phyloP scores from a whole-genome alignment of 2,113 vertebrate species.

The Panthera leo region DNA sequence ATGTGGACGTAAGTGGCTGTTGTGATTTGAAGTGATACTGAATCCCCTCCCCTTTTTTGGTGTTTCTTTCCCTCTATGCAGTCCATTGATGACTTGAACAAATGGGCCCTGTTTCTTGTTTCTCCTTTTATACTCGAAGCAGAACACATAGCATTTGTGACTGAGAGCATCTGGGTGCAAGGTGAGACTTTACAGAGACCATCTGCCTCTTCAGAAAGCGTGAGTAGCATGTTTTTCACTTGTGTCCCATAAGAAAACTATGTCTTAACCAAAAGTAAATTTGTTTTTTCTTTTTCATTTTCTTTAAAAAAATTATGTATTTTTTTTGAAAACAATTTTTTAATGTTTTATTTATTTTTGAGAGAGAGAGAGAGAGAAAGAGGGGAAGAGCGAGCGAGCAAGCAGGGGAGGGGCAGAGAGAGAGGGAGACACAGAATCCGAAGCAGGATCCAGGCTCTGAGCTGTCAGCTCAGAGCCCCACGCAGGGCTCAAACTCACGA shows the following conservation, averaged over 20 bases:
- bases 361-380: too few relatives aligned
- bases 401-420: too few relatives aligned
- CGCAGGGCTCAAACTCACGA: too few relatives aligned
- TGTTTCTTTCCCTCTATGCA: conserved; percentile 72
- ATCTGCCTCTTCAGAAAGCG: conserved; percentile 84
- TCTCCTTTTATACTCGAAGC: conserved; percentile 83
- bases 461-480: too few relatives aligned
- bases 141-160: conserved; percentile 93
- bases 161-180: conserved; percentile 87
- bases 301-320: too few relatives aligned
- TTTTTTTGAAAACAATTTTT: too few relatives aligned
- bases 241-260: neutral
- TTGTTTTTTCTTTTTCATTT: neutral
- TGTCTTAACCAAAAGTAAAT: neutral
- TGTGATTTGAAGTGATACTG: neutral
- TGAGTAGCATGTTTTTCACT: conserved; percentile 74
- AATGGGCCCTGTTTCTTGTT: conserved; percentile 89
- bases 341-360: too few relatives aligned
- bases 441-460: too few relatives aligned
- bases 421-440: too few relatives aligned
- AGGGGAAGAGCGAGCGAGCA: too few relatives aligned
- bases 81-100: conserved; percentile 92
- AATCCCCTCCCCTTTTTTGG: neutral
- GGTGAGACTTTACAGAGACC: conserved; percentile 59
- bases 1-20: neutral